phyloP scores from a whole-genome alignment of 2,888 invertebrate species.

The Thysanoteuthis rhombus region DNA sequence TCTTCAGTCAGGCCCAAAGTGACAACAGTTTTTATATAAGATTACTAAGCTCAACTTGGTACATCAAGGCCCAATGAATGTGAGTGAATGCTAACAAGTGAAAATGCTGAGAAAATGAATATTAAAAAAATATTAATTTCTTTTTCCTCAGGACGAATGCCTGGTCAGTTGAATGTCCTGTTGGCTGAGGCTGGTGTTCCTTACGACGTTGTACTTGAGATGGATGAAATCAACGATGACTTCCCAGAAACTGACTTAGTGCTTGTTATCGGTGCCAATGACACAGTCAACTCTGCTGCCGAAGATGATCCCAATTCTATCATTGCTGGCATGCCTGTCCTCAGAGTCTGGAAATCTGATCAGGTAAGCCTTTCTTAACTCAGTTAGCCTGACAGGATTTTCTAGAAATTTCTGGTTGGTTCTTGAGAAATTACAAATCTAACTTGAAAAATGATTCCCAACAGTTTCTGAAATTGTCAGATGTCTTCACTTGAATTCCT shows the following conservation, averaged over 20 bases:
- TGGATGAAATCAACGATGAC: slow-evolving; percentile 92
- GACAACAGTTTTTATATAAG: no score
- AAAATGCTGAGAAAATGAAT: no score
- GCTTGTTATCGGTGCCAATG: slow-evolving; percentile 88
- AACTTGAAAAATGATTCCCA: background rate
- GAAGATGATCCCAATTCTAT: slow-evolving; percentile 90
- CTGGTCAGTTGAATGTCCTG: slow-evolving; percentile 89
- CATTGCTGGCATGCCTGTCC: slow-evolving; percentile 92
- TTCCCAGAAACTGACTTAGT: slow-evolving; percentile 85
- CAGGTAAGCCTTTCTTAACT: slow-evolving; percentile 72
- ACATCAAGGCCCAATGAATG: no score
- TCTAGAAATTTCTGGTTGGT: no score
- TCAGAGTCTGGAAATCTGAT: slow-evolving; percentile 86
- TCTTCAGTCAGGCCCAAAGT: no score
- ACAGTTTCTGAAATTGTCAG: background rate
- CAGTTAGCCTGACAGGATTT: no score
- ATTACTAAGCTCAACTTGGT: no score
- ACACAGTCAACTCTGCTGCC: slow-evolving; percentile 90
- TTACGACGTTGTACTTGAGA: slow-evolving; percentile 87
- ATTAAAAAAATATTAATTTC: background rate
- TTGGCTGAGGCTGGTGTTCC: slow-evolving; percentile 93
- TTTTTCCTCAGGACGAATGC: slow-evolving; percentile 81
- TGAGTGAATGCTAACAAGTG: no score
- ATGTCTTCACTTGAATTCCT: no score
- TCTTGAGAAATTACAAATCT: background rate